These are phyloP conservation scores for Lymantria dispar DNA, from an alignment of 2,888 invertebrate species.

Conservation along the genomic window DNA sequence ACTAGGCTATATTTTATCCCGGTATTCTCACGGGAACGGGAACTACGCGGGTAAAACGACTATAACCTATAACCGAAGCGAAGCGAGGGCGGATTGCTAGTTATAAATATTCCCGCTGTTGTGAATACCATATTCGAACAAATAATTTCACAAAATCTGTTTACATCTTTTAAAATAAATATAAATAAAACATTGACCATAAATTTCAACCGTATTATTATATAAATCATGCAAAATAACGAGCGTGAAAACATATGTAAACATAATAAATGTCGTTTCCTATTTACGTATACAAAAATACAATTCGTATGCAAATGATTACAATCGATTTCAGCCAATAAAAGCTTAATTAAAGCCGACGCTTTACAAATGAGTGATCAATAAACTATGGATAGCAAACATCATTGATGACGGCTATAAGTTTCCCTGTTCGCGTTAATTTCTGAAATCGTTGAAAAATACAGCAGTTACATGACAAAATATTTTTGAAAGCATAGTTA, in stretches of 20 bases:
- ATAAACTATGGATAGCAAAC: constrained; percentile 37
- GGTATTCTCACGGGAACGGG: too few species aligned
- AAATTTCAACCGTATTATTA: constrained; percentile 6
- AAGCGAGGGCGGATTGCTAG: neutral
- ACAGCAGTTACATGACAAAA: neutral
- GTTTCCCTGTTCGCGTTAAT: constrained; percentile 32
- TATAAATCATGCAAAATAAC: neutral
- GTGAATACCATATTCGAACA: neutral
- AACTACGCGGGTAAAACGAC: too few species aligned
- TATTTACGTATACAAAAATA: constrained; percentile 21
- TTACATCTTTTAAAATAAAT: constrained; percentile 1
- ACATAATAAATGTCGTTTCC: constrained; percentile 22
- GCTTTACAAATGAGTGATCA: constrained; percentile 29
- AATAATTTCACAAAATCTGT: neutral
- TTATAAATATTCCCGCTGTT: neutral
- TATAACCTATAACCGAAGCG: too few species aligned
- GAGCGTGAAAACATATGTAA: constrained; percentile 13
- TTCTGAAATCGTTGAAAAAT: constrained; percentile 38
- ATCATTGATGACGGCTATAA: constrained; percentile 44
- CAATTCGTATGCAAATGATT: constrained; percentile 40
- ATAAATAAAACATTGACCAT: neutral
- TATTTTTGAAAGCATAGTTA: too few species aligned
- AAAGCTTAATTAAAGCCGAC: constrained; percentile 48
- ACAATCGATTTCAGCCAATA: constrained; percentile 39
- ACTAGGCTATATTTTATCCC: too few species aligned